These are phyloP conservation scores for Phrynosoma platyrhinos DNA, from an alignment of 2,113 vertebrate genomes.

Conservation along the genomic window DNA sequence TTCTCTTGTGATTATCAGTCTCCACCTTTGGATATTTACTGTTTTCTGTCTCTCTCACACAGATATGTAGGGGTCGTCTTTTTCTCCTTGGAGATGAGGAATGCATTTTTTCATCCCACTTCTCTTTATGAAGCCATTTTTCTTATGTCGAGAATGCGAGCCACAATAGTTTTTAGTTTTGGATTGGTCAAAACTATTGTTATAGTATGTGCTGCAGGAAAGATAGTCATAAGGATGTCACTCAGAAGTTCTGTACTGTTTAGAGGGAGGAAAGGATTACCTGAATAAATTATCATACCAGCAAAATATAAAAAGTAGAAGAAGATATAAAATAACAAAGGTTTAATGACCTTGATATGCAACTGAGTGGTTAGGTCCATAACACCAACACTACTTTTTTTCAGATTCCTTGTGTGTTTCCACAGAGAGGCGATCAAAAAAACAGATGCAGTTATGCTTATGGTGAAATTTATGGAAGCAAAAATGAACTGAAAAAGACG, in stretches of 20 bases:
- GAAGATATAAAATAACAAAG: conserved; percentile 38
- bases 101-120: too few species aligned
- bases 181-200: neutral
- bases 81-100: too few species aligned
- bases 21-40: too few species aligned
- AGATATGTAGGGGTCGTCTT: too few species aligned
- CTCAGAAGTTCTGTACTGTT: too few species aligned
- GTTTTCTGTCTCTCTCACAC: too few species aligned
- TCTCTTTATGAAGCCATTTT: too few species aligned
- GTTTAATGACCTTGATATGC: conserved; percentile 41
- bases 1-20: too few species aligned
- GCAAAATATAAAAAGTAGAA: conserved; percentile 38
- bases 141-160: too few species aligned
- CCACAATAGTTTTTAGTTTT: neutral
- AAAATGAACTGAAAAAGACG: neutral
- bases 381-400: neutral
- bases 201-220: neutral
- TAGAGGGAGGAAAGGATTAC: too few species aligned
- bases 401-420: conserved; percentile 16
- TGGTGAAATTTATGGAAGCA: conserved; percentile 19
- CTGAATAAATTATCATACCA: too few species aligned
- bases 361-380: conserved; percentile 22
- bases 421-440: conserved; percentile 47
- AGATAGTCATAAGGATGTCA: too few species aligned
- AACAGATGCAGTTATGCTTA: conserved; percentile 23